phyloP scores from a whole-genome alignment of 2,888 invertebrate species.

The Acrobeloides nanus region DNA sequence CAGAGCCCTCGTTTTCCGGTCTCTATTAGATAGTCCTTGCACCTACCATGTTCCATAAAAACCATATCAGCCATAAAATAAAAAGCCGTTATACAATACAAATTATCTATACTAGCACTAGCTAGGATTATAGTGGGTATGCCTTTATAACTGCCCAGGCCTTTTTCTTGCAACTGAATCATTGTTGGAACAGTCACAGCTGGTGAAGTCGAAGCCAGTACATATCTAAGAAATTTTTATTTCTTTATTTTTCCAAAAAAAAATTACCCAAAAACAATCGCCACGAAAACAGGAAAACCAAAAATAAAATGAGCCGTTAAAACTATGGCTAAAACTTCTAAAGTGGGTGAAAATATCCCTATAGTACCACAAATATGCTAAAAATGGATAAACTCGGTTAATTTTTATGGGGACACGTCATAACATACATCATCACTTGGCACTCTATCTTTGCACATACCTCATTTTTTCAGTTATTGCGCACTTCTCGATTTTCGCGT shows the following conservation, averaged over 20 bases:
- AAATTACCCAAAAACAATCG: slow-evolving; percentile 31
- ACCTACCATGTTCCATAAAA: slow-evolving; percentile 12
- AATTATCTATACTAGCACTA: slow-evolving; percentile 31
- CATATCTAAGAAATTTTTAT: slow-evolving; percentile 19
- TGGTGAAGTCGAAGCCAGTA: slow-evolving; percentile 35
- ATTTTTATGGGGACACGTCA: no score
- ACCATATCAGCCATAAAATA: slow-evolving; percentile 19
- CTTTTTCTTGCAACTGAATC: slow-evolving; percentile 27
- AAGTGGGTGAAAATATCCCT: slow-evolving; percentile 26
- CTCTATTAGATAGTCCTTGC: no score
- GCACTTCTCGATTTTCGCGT: no score
- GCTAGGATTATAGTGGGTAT: slow-evolving; percentile 37
- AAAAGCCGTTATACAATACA: slow-evolving; percentile 30
- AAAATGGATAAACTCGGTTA: no score
- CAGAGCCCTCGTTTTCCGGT: no score
- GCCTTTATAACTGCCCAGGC: slow-evolving; percentile 28
- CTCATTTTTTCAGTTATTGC: no score
- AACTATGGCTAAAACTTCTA: slow-evolving; percentile 27
- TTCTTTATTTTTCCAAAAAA: neutral
- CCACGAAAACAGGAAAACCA: slow-evolving; percentile 17
- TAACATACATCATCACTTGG: no score
- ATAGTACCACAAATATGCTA: slow-evolving; percentile 21
- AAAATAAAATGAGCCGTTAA: slow-evolving; percentile 27
- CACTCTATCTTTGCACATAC: no score
- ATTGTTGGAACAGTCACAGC: slow-evolving; percentile 36